A percentile compares a stretch with the other conserved stretches of the same genome.
Conservation (phyloP, 2,797 vertebrate genomes). For the Paramormyrops hopkinsi region DNA sequence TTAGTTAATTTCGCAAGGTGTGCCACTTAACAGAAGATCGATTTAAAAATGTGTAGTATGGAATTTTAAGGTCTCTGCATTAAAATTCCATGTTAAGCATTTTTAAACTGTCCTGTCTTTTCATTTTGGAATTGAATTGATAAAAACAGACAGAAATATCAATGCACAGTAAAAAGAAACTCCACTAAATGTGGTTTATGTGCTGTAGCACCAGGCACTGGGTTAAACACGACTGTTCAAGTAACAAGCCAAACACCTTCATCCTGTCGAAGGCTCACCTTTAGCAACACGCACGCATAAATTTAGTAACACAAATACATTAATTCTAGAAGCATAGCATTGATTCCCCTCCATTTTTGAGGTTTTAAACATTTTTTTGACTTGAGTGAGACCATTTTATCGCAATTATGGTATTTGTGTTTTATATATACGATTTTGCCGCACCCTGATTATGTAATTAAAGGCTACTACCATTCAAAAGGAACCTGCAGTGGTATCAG, state of each 20-base stretch:
- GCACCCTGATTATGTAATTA: background rate
- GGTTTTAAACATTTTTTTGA: background rate
- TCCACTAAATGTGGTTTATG: background rate
- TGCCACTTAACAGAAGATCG: background rate
- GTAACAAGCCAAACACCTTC: background rate
- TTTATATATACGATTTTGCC: background rate
- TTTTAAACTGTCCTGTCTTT: constrained; percentile 13
- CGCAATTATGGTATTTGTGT: background rate
- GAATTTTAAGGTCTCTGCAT: background rate
- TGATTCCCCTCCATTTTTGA: background rate
- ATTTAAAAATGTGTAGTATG: constrained; percentile 4
- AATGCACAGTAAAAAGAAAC: background rate
- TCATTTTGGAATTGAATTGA: background rate
- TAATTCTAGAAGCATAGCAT: background rate
- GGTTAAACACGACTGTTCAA: background rate
- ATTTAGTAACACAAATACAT: background rate
- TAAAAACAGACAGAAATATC: background rate
- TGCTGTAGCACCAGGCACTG: background rate
- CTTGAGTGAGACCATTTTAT: background rate
- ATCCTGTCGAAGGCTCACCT: background rate
- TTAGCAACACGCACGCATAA: background rate
- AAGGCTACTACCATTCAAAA: background rate
- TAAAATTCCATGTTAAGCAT: constrained; percentile 12
- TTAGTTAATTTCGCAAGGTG: background rate
- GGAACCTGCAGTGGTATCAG: background rate